These are phyloP conservation scores for Lochmaea crataegi DNA, from an alignment of 2,888 invertebrate species.

Conservation along the genomic window DNA sequence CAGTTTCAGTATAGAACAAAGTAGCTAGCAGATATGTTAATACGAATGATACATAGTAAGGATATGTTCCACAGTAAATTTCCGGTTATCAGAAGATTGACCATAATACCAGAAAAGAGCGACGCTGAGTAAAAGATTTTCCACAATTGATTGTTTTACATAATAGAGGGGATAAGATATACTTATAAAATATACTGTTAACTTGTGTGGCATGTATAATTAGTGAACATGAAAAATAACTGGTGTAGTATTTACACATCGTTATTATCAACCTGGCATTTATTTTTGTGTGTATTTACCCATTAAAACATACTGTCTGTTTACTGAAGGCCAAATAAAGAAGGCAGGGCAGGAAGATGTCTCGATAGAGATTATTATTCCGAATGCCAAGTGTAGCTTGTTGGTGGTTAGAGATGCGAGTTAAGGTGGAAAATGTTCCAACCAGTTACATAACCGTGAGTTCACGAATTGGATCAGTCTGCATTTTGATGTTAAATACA, in stretches of 20 bases:
- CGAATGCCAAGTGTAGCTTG: slow-evolving; percentile 18
- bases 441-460: not conserved
- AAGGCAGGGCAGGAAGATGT: slow-evolving; percentile 26
- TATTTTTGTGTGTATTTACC: slow-evolving; percentile 19
- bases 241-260: not conserved
- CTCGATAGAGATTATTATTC: slow-evolving; percentile 26
- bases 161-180: not conserved
- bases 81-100: too few species aligned
- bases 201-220: not conserved
- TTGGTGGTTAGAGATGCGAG: slow-evolving; percentile 8
- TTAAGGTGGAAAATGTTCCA: not conserved
- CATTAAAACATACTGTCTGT: slow-evolving; percentile 15
- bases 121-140: too few species aligned
- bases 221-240: slow-evolving; percentile 3
- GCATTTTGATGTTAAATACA: too few species aligned
- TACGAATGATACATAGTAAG: too few species aligned
- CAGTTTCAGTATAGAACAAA: too few species aligned
- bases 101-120: too few species aligned
- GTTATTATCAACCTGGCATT: slow-evolving; percentile 13
- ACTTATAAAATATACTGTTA: not conserved
- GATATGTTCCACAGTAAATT: too few species aligned
- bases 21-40: too few species aligned
- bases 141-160: too few species aligned
- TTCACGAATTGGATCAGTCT: too few species aligned
- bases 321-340: slow-evolving; percentile 21